Percentiles rank a stretch among this genome's conserved stretches.
Conservation (phyloP, 2,797 vertebrate species). For the Siniperca undulata region DNA sequence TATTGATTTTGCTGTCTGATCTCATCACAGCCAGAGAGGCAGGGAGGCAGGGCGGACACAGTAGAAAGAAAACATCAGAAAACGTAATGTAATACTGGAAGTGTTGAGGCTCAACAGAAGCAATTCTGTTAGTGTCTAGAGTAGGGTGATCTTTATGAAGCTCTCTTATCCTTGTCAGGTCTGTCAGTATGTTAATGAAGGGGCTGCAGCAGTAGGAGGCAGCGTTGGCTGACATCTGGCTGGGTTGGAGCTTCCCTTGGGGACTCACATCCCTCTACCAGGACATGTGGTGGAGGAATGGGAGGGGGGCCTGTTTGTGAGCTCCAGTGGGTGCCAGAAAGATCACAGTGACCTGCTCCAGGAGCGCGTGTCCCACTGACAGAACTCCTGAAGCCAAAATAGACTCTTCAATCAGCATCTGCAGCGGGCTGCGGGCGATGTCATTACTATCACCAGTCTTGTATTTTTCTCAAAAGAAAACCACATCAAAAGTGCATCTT, state of each 20-base stretch:
- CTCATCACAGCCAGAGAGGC: constrained; percentile 60
- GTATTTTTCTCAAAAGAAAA: constrained; percentile 76
- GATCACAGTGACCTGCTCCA: constrained; percentile 82
- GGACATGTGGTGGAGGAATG: constrained; percentile 54
- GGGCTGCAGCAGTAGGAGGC: constrained; percentile 62
- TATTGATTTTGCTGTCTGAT: constrained; percentile 78
- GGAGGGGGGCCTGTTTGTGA: constrained; percentile 62
- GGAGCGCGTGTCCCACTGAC: constrained; percentile 70
- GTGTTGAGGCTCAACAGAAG: constrained; percentile 58
- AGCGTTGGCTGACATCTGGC: constrained; percentile 60
- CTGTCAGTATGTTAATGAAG: constrained; percentile 77
- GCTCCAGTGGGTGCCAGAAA: constrained; percentile 67
- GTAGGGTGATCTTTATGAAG: constrained; percentile 62
- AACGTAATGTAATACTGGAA: constrained; percentile 66
- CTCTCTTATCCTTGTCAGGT: constrained; percentile 56
- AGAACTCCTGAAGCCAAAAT: constrained; percentile 78
- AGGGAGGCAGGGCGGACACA: constrained; percentile 40
- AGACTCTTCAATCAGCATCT: constrained; percentile 78
- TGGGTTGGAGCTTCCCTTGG: constrained; percentile 62
- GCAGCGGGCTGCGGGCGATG: constrained; percentile 68
- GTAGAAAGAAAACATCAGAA: constrained; percentile 66
- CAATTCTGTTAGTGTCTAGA: constrained; percentile 58
- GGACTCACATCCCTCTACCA: constrained; percentile 57
- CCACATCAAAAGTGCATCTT: constrained; percentile 77
- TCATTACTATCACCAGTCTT: constrained; percentile 77